Base-by-base conservation (phyloP, 2,888 invertebrate species). In the Neoaliturus tenellus region DNA sequence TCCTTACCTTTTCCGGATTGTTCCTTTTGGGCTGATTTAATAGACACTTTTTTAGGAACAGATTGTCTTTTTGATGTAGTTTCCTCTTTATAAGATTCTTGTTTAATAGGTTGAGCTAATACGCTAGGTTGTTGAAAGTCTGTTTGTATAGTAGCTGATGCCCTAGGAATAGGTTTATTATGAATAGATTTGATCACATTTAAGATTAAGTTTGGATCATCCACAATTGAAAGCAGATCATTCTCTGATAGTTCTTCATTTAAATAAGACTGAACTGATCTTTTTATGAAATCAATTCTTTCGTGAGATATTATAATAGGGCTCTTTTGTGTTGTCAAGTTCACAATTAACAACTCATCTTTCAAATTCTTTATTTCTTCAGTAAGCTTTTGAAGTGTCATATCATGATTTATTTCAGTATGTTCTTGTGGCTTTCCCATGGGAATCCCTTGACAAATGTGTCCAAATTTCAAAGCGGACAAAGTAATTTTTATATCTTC, bases 271-370 rank as follows among this genome's bases (percentile, higher is more conserved):
- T 44, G 10, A 0, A 75, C 75, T 28, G 28, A 28, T 23, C 75
- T 41, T 75, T 41, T 75, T 28, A 44, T 48, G 48, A 75, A 75
- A 44, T 75, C 75, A 75, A 75, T 41, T 44, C 75, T 75, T 48
- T 41, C 75, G 14, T 75, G 75, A 23, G 44, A 44, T 20, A 75
- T 25, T 44, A 48, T 28, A 6, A 75, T 75, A 0, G 75, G 39
- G 4, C 2, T 39, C 10, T 28, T 41, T 17, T 44, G 4, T n/a
- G 25, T 31, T 23, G 3, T 28, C 6, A 44, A 25, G 28, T 75
- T n/a, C 17, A 35, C 17, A 14, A 44, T 28, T 48, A 75, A 23
- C n/a, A 75, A 44, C 8, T 48, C 28, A 28, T 75, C 48, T 75
- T 75, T 41, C 17, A 75, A 28, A 28, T 0, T 8, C 12, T 75